Evolutionary conservation across 2,797 vertebrate species (phyloP).

Genomic region (Dicrostonyx torquatus): DNA sequence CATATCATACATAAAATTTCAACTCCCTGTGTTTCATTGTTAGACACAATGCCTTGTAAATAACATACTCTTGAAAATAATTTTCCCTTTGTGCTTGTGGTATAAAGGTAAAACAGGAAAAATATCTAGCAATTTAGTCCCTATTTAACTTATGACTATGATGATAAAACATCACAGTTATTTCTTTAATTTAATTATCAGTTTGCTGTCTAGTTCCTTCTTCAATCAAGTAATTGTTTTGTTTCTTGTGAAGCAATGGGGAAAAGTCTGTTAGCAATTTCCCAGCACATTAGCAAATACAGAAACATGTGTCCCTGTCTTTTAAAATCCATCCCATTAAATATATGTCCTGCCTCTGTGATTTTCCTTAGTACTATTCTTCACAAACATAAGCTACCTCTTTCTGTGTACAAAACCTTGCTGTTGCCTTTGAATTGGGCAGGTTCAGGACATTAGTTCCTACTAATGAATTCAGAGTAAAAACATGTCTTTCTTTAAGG

Average conservation of each 20-base stretch:
- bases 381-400: background rate
- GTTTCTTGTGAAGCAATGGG: background rate
- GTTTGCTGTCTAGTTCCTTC: background rate
- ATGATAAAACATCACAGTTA: background rate
- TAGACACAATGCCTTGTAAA: background rate
- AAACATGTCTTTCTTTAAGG: background rate
- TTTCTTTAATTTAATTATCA: background rate
- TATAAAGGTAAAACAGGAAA: background rate
- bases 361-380: background rate
- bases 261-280: background rate
- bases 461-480: background rate
- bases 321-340: background rate
- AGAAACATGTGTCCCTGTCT: background rate
- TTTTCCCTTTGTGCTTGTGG: background rate
- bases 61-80: background rate
- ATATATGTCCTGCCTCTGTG: background rate
- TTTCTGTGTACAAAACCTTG: background rate
- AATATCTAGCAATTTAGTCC: background rate
- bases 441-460: background rate
- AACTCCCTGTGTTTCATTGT: background rate
- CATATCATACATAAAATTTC: background rate
- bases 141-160: background rate
- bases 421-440: background rate
- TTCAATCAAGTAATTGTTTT: background rate
- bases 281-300: background rate